Evolutionary conservation across 2,888 invertebrate genomes (phyloP), one percentile per base, ranked within the genome.

Genomic region (Portevinia maculata): DNA sequence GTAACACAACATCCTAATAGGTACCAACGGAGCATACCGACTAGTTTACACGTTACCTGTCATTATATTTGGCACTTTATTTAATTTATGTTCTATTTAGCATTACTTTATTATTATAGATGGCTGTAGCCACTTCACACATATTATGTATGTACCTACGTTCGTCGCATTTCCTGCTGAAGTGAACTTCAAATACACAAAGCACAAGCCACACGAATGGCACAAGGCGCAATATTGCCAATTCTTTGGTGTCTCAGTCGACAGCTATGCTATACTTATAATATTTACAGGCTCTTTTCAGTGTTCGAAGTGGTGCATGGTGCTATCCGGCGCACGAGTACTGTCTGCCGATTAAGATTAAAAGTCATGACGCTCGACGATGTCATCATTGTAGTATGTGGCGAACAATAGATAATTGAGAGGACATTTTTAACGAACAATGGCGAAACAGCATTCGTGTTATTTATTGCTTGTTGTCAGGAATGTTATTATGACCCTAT

Each of bases 81-180:
- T 64, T 76, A 85, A 84, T 84, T 84, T 85, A 85, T 85, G 81
- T 84, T 79, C 85, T 84, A 84, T 85, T 85, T 85, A 84, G 79
- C 76, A 76, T 83, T 83, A 83, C 83, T 83, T 83, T 83, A 83
- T 83, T 83, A 76, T 83, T 83, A 83, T 83, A 71, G 70, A 55
- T 39, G 17, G 70, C 48, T 67, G 60, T 70, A 53, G 34, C n/a
- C n/a, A n/a, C n/a, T n/a, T n/a, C n/a, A n/a, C n/a, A n/a, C n/a
- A n/a, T n/a, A n/a, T n/a, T n/a, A n/a, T 69, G 55, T 32, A 13
- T 62, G 37, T 60, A 55, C 71, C 6, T n/a, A n/a, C n/a, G 8
- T 17, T 5, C 15, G 4, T 13, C 15, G 39, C 13, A 9, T 8
- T 11, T 11, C 17, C 17, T 6, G 44, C 15, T 6, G 17, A 17